phyloP scores from a whole-genome alignment of 2,113 vertebrate species.

The Vimba vimba region DNA sequence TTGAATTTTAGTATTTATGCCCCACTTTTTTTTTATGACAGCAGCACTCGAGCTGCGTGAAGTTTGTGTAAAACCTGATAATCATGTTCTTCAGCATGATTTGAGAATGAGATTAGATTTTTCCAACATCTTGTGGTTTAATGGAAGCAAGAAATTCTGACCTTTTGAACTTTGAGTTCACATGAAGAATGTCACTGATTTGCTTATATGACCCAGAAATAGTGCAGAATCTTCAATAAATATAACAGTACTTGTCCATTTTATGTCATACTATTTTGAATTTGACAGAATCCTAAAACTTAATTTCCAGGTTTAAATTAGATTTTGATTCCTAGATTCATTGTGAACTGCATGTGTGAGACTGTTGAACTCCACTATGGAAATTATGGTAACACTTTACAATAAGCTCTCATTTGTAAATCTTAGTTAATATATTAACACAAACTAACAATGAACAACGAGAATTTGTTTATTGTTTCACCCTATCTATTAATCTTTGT shows the following conservation, averaged over 20 bases:
- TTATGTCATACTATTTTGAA: neutral
- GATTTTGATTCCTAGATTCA: neutral
- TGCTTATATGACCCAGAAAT: conserved; percentile 12
- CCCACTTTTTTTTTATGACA: neutral
- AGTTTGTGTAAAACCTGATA: neutral
- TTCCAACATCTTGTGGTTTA: neutral
- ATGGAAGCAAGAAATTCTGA: neutral
- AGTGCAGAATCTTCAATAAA: neutral
- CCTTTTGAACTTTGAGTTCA: conserved; percentile 15
- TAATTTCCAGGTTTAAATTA: neutral
- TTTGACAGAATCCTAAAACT: neutral
- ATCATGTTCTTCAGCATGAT: neutral
- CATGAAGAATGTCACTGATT: neutral
- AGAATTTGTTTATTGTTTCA: too few species aligned
- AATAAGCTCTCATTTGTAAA: too few species aligned
- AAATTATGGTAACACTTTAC: neutral
- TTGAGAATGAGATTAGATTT: neutral
- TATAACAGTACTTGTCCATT: neutral
- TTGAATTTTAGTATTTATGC: neutral
- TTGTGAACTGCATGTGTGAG: neutral
- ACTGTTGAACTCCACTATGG: neutral
- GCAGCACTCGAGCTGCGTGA: neutral
- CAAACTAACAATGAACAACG: too few species aligned
- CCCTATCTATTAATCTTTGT: too few species aligned
- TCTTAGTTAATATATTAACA: too few species aligned